Conservation (phyloP, 2,113 vertebrate species). For the Nyctereutes procyonoides region DNA sequence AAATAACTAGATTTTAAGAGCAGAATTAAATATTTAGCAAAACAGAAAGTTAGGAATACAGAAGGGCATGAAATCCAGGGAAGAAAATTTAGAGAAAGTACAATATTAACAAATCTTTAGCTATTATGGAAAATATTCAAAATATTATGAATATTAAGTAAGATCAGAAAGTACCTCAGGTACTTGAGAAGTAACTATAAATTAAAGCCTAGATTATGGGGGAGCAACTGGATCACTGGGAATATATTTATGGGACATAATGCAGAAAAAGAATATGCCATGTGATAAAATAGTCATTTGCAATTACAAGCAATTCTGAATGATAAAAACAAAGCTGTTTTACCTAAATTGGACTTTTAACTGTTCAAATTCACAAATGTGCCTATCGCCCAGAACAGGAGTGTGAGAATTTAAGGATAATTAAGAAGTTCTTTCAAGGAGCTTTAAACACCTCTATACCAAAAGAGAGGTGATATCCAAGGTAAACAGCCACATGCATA, state of each 20-base stretch:
- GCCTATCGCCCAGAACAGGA: not conserved
- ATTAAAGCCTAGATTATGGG: not conserved
- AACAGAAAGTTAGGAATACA: not conserved
- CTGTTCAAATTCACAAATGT: not conserved
- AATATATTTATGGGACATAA: not conserved
- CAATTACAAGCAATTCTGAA: not conserved
- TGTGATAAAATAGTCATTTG: not conserved
- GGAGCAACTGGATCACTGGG: not conserved
- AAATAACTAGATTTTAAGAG: conserved; percentile 18
- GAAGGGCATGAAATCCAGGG: not conserved
- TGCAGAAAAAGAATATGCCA: not conserved
- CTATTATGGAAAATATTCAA: not conserved
- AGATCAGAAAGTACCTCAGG: not conserved
- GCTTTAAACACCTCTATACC: not conserved
- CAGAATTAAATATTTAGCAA: not conserved
- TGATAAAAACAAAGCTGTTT: not conserved
- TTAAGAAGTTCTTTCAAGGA: not conserved
- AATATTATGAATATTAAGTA: not conserved
- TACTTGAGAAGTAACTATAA: conserved; percentile 10
- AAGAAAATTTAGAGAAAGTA: not conserved
- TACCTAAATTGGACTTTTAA: not conserved
- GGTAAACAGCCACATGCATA: not conserved
- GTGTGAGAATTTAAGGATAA: not conserved
- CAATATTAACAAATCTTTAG: not conserved
- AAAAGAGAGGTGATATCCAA: not conserved